Evolutionary conservation across 1,140 invertebrate species (phyloP).

Genomic region (Papilio glaucus): DNA sequence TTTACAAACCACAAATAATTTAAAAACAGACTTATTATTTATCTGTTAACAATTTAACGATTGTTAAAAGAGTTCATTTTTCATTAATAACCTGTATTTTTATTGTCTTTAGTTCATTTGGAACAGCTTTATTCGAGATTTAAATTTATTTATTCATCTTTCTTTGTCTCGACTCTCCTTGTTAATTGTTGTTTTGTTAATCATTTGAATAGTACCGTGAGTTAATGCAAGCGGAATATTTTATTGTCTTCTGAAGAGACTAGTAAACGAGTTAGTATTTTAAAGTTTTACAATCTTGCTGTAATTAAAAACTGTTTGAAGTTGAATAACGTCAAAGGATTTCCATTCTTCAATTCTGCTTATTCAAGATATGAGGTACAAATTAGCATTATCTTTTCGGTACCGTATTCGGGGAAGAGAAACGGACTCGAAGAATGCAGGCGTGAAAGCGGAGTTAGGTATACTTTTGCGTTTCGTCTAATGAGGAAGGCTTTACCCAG

Average conservation of each 20-base stretch:
- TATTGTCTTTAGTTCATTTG: conserved; percentile 4
- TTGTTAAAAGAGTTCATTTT: background rate
- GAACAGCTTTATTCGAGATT: background rate
- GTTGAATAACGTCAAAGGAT: too few relatives aligned
- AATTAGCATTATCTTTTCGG: too few relatives aligned
- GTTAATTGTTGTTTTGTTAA: conserved; percentile 1
- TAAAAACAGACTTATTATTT: background rate
- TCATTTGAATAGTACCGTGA: background rate
- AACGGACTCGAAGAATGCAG: too few relatives aligned
- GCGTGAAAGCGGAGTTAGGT: too few relatives aligned
- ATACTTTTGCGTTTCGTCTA: too few relatives aligned
- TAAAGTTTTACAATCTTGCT: too few relatives aligned
- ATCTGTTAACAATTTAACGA: background rate
- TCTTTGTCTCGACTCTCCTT: background rate
- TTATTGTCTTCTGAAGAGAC: background rate
- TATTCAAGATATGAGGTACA: too few relatives aligned
- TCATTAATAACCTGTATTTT: background rate
- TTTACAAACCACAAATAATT: background rate
- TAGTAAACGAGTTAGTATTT: background rate
- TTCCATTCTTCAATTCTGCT: too few relatives aligned
- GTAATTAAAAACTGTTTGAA: too few relatives aligned
- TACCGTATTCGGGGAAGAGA: too few relatives aligned
- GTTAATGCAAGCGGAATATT: background rate
- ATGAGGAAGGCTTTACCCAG: too few relatives aligned
- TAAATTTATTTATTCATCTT: background rate